Evolutionary conservation across 2,888 invertebrate genomes (phyloP).

Genomic region (Andrena camellia): DNA sequence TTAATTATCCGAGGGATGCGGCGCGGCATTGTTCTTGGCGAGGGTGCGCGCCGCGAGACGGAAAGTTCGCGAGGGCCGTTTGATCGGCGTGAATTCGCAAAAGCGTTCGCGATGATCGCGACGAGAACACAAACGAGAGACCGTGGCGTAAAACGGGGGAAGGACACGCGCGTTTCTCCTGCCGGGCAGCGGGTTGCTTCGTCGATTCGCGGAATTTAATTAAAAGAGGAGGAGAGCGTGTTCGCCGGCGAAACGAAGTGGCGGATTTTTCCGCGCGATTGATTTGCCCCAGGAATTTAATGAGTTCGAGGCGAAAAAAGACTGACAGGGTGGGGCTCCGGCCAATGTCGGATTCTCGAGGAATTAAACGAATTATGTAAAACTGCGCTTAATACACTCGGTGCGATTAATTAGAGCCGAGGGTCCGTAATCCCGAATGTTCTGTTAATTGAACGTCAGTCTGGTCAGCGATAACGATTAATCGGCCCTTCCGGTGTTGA

Average conservation of each 20-base stretch:
- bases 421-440: not conserved
- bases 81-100: slow-evolving; percentile 3
- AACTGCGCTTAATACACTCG: slow-evolving; percentile 2
- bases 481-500: slow-evolving; percentile 26
- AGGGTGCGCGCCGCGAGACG: not conserved
- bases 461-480: slow-evolving; percentile 37
- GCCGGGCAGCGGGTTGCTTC: not conserved
- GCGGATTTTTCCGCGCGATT: slow-evolving; percentile 26
- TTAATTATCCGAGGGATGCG: slow-evolving; percentile 43
- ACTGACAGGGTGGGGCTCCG: not conserved
- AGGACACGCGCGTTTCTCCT: not conserved
- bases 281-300: slow-evolving; percentile 18
- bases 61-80: slow-evolving; percentile 24
- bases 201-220: slow-evolving; percentile 47
- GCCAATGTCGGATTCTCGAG: not conserved
- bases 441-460: slow-evolving; percentile 26
- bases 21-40: slow-evolving; percentile 17
- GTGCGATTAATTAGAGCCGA: slow-evolving; percentile 18
- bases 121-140: slow-evolving; percentile 5
- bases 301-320: not conserved
- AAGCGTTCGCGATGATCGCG: not conserved
- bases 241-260: slow-evolving; percentile 6
- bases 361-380: slow-evolving; percentile 9
- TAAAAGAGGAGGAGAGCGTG: slow-evolving; percentile 16
- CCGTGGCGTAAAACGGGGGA: not conserved